Base-by-base conservation (phyloP, 2,888 invertebrate genomes). In the Rhamnusium bicolor region DNA sequence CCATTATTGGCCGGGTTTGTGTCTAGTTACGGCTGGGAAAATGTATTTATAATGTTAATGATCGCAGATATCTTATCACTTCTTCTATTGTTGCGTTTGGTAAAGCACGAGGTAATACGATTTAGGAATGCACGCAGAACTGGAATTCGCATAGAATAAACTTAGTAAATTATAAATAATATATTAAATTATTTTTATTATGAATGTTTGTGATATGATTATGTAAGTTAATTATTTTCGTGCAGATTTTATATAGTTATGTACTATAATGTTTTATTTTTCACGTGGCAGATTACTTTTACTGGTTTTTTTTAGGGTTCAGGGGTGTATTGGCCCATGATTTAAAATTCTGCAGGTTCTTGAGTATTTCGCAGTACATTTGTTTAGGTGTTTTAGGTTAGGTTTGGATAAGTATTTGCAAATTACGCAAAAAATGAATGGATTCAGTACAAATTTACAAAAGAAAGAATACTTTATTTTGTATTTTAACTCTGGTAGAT, bases 11-110 rank as follows among this genome's bases (percentile, higher is more conserved):
- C 95, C 1, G 98, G 95, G 62, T 91, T 95, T 58, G 93, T 97
- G 8, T 94, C 95, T 0, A 88, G 89, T 77, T 85, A 89, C 40
- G 93, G 93, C 14, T 98, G 98, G 98, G 90, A 93, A 54, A 91
- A 93, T 84, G 98, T 98, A 0, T 98, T 98, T 89, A 93, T 94
- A 83, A 96, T 98, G 95, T 91, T 98, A 12, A 97, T 98, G 86
- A 86, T 89, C 0, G 93, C 98, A 19, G 94, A 97, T 87, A 86
- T 94, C 14, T 84, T 94, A 61, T 96, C 98, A 0, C 89, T 97
- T 71, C 78, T 95, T 80, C 90, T 96, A 82, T 85, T 94, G 19
- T 75, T 91, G 21, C 89, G 93, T 87, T 89, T 91, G 76, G 89
- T 90, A 2, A 83, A 86, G 76, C 88, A 89, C 65, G 91, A 91